These are phyloP conservation scores for Oasisia sp. DNA, from an alignment of 2,888 invertebrate species.

Conservation along the genomic window DNA sequence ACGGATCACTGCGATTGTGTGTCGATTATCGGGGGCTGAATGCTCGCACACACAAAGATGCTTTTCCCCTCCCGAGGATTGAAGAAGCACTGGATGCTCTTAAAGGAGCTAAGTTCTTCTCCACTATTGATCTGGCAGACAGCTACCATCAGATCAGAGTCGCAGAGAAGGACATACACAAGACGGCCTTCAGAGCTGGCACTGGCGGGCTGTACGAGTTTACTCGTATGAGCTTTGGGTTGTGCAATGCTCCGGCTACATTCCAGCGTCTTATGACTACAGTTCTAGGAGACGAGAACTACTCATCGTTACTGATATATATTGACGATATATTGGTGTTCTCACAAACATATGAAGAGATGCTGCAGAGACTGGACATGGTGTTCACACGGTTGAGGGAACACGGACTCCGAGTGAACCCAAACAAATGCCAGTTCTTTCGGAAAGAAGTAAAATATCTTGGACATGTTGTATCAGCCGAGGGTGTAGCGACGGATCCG, in stretches of 20 bases:
- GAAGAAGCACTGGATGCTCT: no score
- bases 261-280: constrained; percentile 30
- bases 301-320: constrained; percentile 23
- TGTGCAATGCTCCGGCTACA: no score
- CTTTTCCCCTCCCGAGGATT: background rate
- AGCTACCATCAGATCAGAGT: background rate
- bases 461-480: constrained; percentile 28
- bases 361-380: background rate
- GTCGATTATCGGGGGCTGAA: background rate
- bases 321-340: constrained; percentile 35
- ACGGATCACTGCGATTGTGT: background rate
- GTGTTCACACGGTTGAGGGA: background rate
- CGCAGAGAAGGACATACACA: background rate
- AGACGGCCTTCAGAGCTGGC: constrained; percentile 31
- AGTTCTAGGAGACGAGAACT: constrained; percentile 20
- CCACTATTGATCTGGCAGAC: background rate
- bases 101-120: no score
- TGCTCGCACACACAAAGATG: background rate
- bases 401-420: constrained; percentile 17
- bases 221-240: constrained; percentile 29
- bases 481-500: constrained; percentile 30
- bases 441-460: constrained; percentile 29
- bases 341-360: constrained; percentile 19
- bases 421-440: constrained; percentile 30
- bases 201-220: constrained; percentile 29